Percentiles rank a stretch among this genome's conserved stretches.
Conservation (phyloP, 2,113 vertebrate species). For the Lamprotornis superbus region DNA sequence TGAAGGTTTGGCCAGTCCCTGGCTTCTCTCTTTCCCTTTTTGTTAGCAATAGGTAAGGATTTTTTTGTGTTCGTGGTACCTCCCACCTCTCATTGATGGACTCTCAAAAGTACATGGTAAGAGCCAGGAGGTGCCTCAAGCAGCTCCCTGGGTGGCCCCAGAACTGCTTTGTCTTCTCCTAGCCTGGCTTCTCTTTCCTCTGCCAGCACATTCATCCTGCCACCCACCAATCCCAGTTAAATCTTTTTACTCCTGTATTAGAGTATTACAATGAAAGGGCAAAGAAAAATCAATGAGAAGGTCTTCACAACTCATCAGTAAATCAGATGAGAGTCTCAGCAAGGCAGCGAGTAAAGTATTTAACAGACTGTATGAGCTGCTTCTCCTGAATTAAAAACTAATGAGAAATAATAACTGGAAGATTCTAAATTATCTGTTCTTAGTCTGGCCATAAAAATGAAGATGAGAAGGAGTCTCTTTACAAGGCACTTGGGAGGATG, state of each 20-base stretch:
- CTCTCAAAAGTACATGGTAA: neutral
- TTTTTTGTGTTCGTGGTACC: neutral
- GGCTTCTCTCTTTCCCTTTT: neutral
- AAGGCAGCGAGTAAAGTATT: neutral
- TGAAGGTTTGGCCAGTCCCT: neutral
- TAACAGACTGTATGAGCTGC: neutral
- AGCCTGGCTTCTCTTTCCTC: neutral
- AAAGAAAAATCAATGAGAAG: constrained; percentile 21
- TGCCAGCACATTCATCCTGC: neutral
- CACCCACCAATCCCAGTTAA: neutral
- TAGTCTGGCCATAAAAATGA: neutral
- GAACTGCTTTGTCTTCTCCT: neutral
- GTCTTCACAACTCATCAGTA: neutral
- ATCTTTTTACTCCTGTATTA: neutral
- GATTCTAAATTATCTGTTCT: neutral
- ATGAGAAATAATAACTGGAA: constrained; percentile 3
- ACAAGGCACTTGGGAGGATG: neutral
- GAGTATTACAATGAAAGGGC: neutral
- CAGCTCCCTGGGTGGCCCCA: neutral
- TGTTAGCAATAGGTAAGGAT: neutral
- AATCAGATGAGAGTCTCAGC: neutral
- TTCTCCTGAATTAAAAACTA: constrained; percentile 22
- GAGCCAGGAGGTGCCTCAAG: neutral
- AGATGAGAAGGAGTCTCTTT: neutral
- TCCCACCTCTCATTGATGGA: neutral